Evolutionary conservation across 2,888 invertebrate species (phyloP).

Genomic region (Caenorhabditis virilis): DNA sequence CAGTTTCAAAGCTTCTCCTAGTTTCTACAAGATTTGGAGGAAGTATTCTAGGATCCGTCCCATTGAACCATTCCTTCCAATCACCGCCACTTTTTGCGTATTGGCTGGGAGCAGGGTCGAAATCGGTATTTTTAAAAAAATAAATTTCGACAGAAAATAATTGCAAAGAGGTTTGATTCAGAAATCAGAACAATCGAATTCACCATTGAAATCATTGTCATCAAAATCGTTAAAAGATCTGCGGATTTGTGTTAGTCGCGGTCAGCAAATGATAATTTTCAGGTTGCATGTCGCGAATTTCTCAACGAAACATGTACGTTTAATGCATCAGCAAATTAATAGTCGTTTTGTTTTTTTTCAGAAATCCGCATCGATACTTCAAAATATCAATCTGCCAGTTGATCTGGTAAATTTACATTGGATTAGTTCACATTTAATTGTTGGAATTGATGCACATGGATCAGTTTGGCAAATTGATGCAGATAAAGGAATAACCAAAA

Average conservation of each 20-base stretch:
- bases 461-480: constrained; percentile 37
- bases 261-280: constrained; percentile 19
- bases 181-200: constrained; percentile 6
- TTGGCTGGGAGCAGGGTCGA: too few species aligned
- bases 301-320: constrained; percentile 21
- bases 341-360: constrained; percentile 1
- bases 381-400: constrained; percentile 15
- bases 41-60: constrained; percentile 40
- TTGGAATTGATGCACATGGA: constrained; percentile 29
- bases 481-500: constrained; percentile 56
- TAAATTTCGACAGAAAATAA: too few species aligned
- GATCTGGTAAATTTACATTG: constrained; percentile 22
- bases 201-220: constrained; percentile 13
- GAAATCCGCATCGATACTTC: constrained; percentile 26
- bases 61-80: constrained; percentile 71
- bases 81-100: constrained; percentile 89
- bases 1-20: constrained; percentile 45
- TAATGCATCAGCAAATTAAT: not conserved
- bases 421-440: constrained; percentile 27
- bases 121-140: too few species aligned
- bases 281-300: constrained; percentile 21
- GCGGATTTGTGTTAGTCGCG: constrained; percentile 21
- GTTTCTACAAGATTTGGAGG: constrained; percentile 45
- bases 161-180: not conserved
- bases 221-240: constrained; percentile 15